Evolutionary conservation across 2,888 invertebrate genomes (phyloP), one percentile per base, ranked within the genome.

Genomic region (Diachrysia chrysitis): DNA sequence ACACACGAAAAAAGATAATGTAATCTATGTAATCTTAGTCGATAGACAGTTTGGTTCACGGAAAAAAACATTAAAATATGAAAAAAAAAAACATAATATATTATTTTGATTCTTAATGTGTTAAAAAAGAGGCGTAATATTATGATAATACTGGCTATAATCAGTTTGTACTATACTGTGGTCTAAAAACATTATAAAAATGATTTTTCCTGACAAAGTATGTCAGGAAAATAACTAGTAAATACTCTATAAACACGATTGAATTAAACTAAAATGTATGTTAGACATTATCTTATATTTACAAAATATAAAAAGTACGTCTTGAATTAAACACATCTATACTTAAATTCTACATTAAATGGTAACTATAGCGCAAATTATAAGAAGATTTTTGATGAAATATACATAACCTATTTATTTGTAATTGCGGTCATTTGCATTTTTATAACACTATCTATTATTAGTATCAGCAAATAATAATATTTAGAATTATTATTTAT

Each of bases 221-320:
- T 32, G 32, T 32, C 32, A 32, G 32, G 10, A n/a, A n/a, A 42
- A n/a, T 42, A 42, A 42, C 6, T 16, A n/a, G 4, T 42, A 5
- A 37, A 42, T 42, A 42, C 5, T n/a, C 42, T 42, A 42, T 7
- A n/a, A 42, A n/a, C 42, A 42, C 14, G 0, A n/a, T 42, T n/a
- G n/a, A 42, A n/a, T n/a, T n/a, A 16, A n/a, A n/a, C 42, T 42
- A n/a, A 42, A 42, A n/a, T 0, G 1, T 16, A 42, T 42, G 5
- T n/a, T 42, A 42, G 16, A 37, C 2, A 37, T 42, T 42, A 42
- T 54, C 37, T 37, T 46, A 29, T 32, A 59, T 54, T 19, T 58
- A 56, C 53, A 59, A 56, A 35, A 58, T 23, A 51, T 25, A 53
- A 61, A n/a, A 69, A 14, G 17, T 55, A 59, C 6, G n/a, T 6